Evolutionary conservation across 2,888 invertebrate genomes (phyloP), one percentile per base, ranked within the genome.

Genomic region (Leucozona laternaria): DNA sequence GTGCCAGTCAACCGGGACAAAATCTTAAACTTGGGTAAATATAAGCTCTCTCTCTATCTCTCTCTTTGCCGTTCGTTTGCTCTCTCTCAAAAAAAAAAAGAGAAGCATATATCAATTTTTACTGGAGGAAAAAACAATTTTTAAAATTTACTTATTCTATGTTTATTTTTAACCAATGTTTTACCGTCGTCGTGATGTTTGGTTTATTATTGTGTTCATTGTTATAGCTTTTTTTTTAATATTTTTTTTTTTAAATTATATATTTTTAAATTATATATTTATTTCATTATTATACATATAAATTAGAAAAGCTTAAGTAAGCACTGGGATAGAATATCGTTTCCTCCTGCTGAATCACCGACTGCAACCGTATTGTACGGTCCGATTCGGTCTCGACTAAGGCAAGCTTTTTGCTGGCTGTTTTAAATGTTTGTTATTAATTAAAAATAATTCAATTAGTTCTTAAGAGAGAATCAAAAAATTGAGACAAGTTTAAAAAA

Each of bases 1-100:
- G 97, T 92, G 97, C 97, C 93, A 92, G 90, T 89, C 93, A 92
- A 89, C 92, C 91, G 88, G 98, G 98, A 94, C 98, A 98, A 95
- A 97, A 98, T 94, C 96, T 98, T 93, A 98, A 98, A 94, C 95
- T 98, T 94, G 98, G 98, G 98, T 98, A 97, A 97, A 95, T 95
- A 93, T 92, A 88, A 88, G 85, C 43, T 57, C 70, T 60, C 79
- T 72, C 88, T 88, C 88, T 89, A 79, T 45, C 57, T 71, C 78
- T 68, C 66, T 45, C 15, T 48, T 37, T 50, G 50, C 20, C 34
- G 31, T 22, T 68, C 31, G 48, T 53, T 78, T 58, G 60, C 60
- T 75, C 50, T 84, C 31, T 25, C 15, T n/a, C n/a, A n/a, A n/a
- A n/a, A n/a, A n/a, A 31, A 48, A 17, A 43, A 20, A 64, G 50